Conservation (phyloP, 2,113 vertebrate genomes). For the Cathartes aura region DNA sequence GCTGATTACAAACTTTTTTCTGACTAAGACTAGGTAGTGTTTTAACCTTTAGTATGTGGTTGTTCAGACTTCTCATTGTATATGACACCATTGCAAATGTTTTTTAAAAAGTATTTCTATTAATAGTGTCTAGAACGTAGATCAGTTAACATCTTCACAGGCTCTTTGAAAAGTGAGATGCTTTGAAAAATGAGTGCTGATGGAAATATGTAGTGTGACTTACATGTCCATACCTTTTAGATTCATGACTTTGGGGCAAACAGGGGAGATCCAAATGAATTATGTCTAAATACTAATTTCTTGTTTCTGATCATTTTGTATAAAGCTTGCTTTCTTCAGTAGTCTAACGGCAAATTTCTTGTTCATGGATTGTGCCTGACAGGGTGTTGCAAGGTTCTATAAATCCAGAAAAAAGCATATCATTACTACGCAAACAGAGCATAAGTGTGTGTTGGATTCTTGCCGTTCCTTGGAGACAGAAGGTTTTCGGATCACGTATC, state of each 20-base stretch:
- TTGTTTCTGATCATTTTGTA: background rate
- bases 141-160: background rate
- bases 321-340: background rate
- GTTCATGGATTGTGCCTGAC: background rate
- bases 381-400: slow-evolving; percentile 97
- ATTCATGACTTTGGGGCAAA: background rate
- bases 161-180: background rate
- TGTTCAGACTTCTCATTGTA: background rate
- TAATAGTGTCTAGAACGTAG: background rate
- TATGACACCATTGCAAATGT: background rate
- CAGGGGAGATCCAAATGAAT: background rate
- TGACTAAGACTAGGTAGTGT: background rate
- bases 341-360: background rate
- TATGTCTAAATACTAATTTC: background rate
- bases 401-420: slow-evolving; percentile 90
- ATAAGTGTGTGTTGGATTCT: slow-evolving; percentile 96
- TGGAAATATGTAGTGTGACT: background rate
- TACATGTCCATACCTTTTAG: background rate
- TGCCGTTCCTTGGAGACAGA: slow-evolving; percentile 93
- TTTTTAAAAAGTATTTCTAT: background rate
- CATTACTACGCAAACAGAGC: slow-evolving; percentile 95
- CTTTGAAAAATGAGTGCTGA: background rate
- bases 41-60: background rate
- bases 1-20: background rate
- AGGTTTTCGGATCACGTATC: slow-evolving; percentile 90